A percentile compares a stretch with the other conserved stretches of the same genome.
Evolutionary conservation across 2,888 invertebrate species (phyloP).

Genomic region (Eulithis prunata): DNA sequence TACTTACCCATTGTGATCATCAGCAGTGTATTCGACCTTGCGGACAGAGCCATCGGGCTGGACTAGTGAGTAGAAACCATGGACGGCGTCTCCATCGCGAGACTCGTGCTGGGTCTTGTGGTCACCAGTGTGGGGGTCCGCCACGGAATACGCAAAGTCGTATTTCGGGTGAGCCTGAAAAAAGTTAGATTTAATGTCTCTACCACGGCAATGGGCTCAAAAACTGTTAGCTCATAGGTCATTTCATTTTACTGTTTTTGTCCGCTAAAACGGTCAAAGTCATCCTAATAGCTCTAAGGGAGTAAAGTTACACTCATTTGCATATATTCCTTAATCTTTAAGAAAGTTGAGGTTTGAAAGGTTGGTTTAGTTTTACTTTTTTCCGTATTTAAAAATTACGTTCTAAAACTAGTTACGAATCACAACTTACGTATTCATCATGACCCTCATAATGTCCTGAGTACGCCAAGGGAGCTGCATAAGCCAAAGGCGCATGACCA

Average conservation of each 20-base stretch:
- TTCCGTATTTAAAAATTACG: no score
- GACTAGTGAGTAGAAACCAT: slow-evolving; percentile 78
- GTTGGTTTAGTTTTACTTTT: slow-evolving; percentile 47
- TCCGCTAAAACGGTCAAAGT: slow-evolving; percentile 79
- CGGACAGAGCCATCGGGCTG: slow-evolving; percentile 83
- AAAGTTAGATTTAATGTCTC: background rate
- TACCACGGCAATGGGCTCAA: no score
- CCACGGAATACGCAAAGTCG: slow-evolving; percentile 80
- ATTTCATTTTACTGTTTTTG: no score
- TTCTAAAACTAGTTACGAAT: background rate
- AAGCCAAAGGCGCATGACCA: slow-evolving; percentile 35
- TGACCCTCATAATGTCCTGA: slow-evolving; percentile 52
- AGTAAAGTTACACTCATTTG: slow-evolving; percentile 77
- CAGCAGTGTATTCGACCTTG: slow-evolving; percentile 83
- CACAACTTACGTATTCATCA: slow-evolving; percentile 60
- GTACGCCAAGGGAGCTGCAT: slow-evolving; percentile 43
- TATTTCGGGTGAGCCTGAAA: slow-evolving; percentile 72
- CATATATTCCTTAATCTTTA: slow-evolving; percentile 74
- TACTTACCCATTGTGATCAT: slow-evolving; percentile 77
- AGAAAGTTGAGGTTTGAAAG: slow-evolving; percentile 65
- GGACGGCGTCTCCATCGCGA: slow-evolving; percentile 80
- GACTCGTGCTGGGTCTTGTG: slow-evolving; percentile 81
- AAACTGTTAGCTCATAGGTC: no score
- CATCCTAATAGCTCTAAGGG: slow-evolving; percentile 67
- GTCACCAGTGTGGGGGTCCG: slow-evolving; percentile 84